Conservation (phyloP, 2,888 invertebrate genomes). For the Cephus pulcher region DNA sequence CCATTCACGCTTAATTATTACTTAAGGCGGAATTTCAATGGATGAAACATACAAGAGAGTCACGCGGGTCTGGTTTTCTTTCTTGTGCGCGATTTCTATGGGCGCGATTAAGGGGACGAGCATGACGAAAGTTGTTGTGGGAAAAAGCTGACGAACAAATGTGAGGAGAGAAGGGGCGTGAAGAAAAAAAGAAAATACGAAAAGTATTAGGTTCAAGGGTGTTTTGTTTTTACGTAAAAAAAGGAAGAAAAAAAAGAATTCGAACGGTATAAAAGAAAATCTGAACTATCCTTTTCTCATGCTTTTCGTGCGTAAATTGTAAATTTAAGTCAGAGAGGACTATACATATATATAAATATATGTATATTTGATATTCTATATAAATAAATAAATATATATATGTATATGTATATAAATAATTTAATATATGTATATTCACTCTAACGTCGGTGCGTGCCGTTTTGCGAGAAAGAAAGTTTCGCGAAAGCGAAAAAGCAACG, state of each 20-base stretch:
- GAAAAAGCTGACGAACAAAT: not conserved
- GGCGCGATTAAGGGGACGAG: not conserved
- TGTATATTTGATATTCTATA: too few species aligned
- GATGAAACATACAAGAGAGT: not conserved
- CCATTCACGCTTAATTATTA: not conserved
- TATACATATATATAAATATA: not conserved
- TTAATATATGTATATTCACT: not conserved
- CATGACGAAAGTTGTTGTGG: not conserved
- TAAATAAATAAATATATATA: too few species aligned
- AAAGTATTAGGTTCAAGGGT: not conserved
- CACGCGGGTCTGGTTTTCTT: too few species aligned
- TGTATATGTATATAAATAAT: not conserved
- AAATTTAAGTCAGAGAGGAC: not conserved
- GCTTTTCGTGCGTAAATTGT: not conserved
- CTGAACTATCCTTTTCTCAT: not conserved
- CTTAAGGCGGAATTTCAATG: not conserved
- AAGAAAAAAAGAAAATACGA: not conserved
- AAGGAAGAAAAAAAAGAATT: not conserved
- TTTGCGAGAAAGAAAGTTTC: too few species aligned
- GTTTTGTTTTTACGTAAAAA: not conserved
- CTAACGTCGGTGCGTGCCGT: not conserved
- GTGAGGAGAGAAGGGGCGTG: too few species aligned
- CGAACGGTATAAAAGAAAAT: not conserved
- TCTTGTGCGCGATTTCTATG: too few species aligned
- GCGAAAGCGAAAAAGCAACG: too few species aligned